Base-by-base conservation (phyloP, 2,888 invertebrate genomes). In the Molanna angustata region DNA sequence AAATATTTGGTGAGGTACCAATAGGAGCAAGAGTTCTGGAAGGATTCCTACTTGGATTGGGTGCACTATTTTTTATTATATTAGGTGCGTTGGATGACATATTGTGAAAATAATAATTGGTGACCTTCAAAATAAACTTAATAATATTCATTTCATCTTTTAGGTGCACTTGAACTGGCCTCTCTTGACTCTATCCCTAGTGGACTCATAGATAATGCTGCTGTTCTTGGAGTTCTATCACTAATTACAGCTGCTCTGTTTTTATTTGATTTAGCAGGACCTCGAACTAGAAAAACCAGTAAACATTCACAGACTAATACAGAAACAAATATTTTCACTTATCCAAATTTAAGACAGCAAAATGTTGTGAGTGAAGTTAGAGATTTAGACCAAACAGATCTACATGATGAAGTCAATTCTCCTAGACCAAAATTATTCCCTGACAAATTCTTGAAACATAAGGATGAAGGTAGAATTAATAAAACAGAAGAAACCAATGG, bases 131-230 rank as follows among this genome's bases (percentile, higher is more conserved):
- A n/a, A n/a, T n/a, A n/a, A n/a, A n/a, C n/a, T n/a, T n/a, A n/a
- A n/a, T n/a, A n/a, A n/a, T n/a, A n/a, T n/a, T n/a, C n/a, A n/a
- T n/a, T n/a, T n/a, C 17, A 20, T 45, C 20, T 63, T 63, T 18
- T 65, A 83, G 85, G 87, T 63, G 83, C 84, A 60, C 71, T 88
- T 62, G 83, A 84, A 56, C 74, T 87, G 54, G 85, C 86, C 2
- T 82, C 87, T 2, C 70, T 88, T 62, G 88, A 88, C 64, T 84
- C 83, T 13, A 80, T 88, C 2, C 86, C 86, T 1, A 71, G 74
- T 9, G 79, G 82, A 52, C 69, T 88, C 61, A 70, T 85, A 19
- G 85, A 85, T 62, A 88, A 88, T 67, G 86, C 86, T 0, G 82
- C 86, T 0, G 80, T 87, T 11, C 75, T 88, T 14, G 88, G 88